Evolutionary conservation across 2,888 invertebrate genomes (phyloP).

Genomic region (Cyrtodaria siliqua): DNA sequence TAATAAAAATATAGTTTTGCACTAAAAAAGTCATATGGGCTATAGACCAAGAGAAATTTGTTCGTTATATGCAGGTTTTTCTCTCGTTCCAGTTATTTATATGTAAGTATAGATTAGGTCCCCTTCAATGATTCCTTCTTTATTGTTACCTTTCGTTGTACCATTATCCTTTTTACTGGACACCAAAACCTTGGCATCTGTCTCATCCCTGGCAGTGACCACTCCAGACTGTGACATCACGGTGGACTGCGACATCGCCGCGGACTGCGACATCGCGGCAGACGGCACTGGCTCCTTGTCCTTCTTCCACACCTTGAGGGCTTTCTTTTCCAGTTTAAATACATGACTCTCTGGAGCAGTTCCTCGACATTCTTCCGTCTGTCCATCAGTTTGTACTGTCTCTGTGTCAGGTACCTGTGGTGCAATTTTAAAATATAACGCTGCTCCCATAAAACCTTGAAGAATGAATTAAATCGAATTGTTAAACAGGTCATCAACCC

Average conservation of each 20-base stretch:
- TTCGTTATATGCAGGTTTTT: too few relatives aligned
- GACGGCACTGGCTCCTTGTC: constrained; percentile 37
- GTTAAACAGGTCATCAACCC: too few relatives aligned
- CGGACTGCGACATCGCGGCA: too few relatives aligned
- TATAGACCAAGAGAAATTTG: too few relatives aligned
- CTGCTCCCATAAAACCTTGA: too few relatives aligned
- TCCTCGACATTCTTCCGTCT: constrained; percentile 84
- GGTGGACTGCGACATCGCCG: background rate
- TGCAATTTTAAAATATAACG: too few relatives aligned
- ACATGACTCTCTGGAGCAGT: constrained; percentile 83
- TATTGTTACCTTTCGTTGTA: constrained; percentile 58
- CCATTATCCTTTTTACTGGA: constrained; percentile 44
- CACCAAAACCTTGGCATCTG: constrained; percentile 49
- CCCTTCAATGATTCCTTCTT: too few relatives aligned
- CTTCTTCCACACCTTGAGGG: constrained; percentile 71
- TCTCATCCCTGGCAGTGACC: constrained; percentile 47
- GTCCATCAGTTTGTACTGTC: constrained; percentile 83
- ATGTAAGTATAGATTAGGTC: too few relatives aligned
- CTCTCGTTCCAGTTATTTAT: too few relatives aligned
- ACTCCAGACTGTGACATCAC: constrained; percentile 10
- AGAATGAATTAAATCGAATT: too few relatives aligned
- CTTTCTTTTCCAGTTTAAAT: constrained; percentile 83
- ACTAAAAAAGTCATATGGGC: too few relatives aligned
- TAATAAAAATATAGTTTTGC: too few relatives aligned
- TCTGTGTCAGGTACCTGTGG: constrained; percentile 83